Percentiles rank a stretch among this genome's conserved stretches.
These are phyloP conservation scores for Podarcis cretensis DNA, from an alignment of 2,113 vertebrate genomes.

Conservation along the genomic window DNA sequence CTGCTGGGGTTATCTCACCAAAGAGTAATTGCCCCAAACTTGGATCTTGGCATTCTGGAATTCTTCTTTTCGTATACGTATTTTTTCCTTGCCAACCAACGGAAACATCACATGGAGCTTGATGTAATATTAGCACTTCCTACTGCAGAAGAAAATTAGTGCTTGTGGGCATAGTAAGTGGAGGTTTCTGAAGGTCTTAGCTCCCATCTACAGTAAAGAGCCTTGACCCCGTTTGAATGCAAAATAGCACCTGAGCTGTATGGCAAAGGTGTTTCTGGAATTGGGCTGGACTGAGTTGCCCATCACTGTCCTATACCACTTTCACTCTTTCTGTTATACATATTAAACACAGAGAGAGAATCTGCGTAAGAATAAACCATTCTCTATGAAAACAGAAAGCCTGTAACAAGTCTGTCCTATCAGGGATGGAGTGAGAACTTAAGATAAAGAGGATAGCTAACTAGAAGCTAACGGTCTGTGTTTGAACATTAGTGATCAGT, in stretches of 20 bases:
- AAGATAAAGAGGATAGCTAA: not conserved
- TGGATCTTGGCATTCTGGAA: too few relatives aligned
- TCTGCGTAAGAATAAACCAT: not conserved
- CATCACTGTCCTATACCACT: not conserved
- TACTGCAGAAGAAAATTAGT: not conserved
- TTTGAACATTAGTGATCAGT: slow-evolving; percentile 40
- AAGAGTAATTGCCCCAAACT: too few relatives aligned
- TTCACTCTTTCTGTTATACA: too few relatives aligned
- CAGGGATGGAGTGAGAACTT: not conserved
- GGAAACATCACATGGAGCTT: not conserved
- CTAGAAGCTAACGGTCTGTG: not conserved
- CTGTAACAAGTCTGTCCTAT: not conserved
- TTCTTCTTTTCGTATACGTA: too few relatives aligned
- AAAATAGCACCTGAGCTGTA: not conserved
- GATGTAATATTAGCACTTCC: not conserved
- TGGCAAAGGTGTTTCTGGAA: not conserved
- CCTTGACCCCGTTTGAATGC: not conserved
- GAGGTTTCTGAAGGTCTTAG: too few relatives aligned
- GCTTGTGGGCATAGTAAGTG: not conserved
- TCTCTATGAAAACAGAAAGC: not conserved
- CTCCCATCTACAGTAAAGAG: not conserved
- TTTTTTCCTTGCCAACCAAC: too few relatives aligned
- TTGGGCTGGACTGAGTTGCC: not conserved
- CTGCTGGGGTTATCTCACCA: too few relatives aligned
- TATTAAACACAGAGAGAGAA: too few relatives aligned